phyloP scores from a whole-genome alignment of 2,797 vertebrate genomes.

The Galaxias olidus region DNA sequence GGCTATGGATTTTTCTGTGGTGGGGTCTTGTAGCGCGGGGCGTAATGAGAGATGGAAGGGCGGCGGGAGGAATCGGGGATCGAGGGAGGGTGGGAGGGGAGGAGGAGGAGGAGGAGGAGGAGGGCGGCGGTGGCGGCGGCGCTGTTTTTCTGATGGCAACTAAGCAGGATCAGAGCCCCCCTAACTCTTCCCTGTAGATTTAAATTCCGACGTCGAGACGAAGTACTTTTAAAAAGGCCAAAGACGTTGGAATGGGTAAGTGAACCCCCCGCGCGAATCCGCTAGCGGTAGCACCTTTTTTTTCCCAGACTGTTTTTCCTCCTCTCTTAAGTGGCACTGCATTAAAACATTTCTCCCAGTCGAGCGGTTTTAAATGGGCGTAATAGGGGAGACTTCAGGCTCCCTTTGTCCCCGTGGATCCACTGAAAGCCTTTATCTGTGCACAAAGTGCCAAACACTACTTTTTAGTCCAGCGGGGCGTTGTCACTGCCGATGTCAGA shows the following conservation, averaged over 20 bases:
- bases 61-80: conserved; percentile 73
- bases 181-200: conserved; percentile 61
- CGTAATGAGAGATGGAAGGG: conserved; percentile 89
- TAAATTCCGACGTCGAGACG: conserved; percentile 79
- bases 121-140: conserved; percentile 57
- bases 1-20: conserved; percentile 94
- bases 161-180: conserved; percentile 67
- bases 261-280: conserved; percentile 9
- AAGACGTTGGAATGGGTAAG: conserved; percentile 37
- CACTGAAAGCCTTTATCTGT: conserved; percentile 64
- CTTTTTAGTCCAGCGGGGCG: conserved; percentile 60
- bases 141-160: conserved; percentile 84
- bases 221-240: conserved; percentile 21
- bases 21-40: conserved; percentile 94
- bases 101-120: conserved; percentile 83
- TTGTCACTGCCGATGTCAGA: conserved; percentile 54
- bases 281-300: conserved; percentile 51
- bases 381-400: conserved; percentile 63
- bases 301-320: conserved; percentile 54
- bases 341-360: conserved; percentile 69
- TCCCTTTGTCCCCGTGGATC: conserved; percentile 63
- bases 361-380: conserved; percentile 65
- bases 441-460: conserved; percentile 46
- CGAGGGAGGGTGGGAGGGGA: conserved; percentile 73
- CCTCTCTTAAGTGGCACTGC: conserved; percentile 62